Evolutionary conservation across 2,888 invertebrate species (phyloP).

Genomic region (Pachydiplax longipennis): DNA sequence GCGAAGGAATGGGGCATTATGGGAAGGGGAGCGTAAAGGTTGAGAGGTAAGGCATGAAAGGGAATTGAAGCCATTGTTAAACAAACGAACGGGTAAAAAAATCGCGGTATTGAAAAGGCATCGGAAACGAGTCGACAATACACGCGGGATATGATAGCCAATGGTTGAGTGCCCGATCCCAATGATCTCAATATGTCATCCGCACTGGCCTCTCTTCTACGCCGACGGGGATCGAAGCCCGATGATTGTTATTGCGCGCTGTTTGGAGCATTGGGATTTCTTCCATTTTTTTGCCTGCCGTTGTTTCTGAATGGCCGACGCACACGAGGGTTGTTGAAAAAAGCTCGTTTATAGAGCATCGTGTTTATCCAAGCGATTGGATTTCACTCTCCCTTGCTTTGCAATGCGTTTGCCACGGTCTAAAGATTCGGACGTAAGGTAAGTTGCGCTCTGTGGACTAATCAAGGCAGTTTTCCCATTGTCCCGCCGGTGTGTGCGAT

Average conservation of each 20-base stretch:
- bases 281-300: background rate
- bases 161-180: background rate
- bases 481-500: too few relatives aligned
- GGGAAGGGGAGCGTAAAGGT: background rate
- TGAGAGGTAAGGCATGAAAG: constrained; percentile 22
- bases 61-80: constrained; percentile 18
- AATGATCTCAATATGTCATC: background rate
- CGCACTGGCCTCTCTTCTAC: background rate
- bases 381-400: too few relatives aligned
- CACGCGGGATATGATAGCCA: background rate
- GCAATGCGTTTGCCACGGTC: too few relatives aligned
- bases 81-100: background rate
- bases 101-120: background rate
- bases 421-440: too few relatives aligned
- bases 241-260: background rate
- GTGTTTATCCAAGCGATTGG: background rate
- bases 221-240: background rate
- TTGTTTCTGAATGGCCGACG: background rate
- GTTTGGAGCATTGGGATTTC: background rate
- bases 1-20: background rate
- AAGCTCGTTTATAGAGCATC: background rate
- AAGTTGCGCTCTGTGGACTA: too few relatives aligned
- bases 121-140: background rate
- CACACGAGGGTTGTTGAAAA: background rate
- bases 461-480: too few relatives aligned